A percentile compares a stretch with the other conserved stretches of the same genome.
phyloP scores from a whole-genome alignment of 2,113 vertebrate genomes.

The Oplegnathus fasciatus region DNA sequence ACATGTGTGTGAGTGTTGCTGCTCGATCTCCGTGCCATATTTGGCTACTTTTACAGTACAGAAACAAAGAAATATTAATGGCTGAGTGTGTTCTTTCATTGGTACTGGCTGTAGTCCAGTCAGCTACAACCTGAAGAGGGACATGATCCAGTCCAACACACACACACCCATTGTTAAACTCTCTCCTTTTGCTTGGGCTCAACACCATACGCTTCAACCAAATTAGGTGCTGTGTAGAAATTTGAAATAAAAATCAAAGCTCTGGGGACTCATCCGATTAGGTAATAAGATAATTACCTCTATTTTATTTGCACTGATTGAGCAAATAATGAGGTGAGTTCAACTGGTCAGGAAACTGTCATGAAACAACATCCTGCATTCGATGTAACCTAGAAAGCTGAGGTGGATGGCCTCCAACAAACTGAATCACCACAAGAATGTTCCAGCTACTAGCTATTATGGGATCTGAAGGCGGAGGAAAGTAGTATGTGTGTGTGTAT shows the following conservation, averaged over 20 bases:
- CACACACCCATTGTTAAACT: not conserved
- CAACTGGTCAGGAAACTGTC: not conserved
- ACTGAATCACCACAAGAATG: slow-evolving; percentile 51
- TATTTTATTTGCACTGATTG: not conserved
- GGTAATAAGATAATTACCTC: not conserved
- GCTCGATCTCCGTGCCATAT: not conserved
- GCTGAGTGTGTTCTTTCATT: slow-evolving; percentile 29
- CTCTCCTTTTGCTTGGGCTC: not conserved
- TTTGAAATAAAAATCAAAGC: not conserved
- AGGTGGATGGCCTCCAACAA: slow-evolving; percentile 35
- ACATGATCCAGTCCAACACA: slow-evolving; percentile 35
- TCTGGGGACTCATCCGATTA: not conserved
- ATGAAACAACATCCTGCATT: slow-evolving; percentile 16
- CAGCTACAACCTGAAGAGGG: slow-evolving; percentile 3
- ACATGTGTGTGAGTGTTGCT: not conserved
- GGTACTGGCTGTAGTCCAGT: slow-evolving; percentile 28
- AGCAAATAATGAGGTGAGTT: not conserved
- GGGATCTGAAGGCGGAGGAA: slow-evolving; percentile 33
- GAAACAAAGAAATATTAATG: slow-evolving; percentile 2
- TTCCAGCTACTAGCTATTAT: slow-evolving; percentile 41
- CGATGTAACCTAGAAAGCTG: slow-evolving; percentile 1
- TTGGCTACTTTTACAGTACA: not conserved
- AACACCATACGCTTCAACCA: not conserved
- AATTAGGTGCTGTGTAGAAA: not conserved
- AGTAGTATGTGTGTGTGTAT: slow-evolving; percentile 13